Evolutionary conservation across 2,113 vertebrate species (phyloP).

Genomic region (Apeltes quadracus): DNA sequence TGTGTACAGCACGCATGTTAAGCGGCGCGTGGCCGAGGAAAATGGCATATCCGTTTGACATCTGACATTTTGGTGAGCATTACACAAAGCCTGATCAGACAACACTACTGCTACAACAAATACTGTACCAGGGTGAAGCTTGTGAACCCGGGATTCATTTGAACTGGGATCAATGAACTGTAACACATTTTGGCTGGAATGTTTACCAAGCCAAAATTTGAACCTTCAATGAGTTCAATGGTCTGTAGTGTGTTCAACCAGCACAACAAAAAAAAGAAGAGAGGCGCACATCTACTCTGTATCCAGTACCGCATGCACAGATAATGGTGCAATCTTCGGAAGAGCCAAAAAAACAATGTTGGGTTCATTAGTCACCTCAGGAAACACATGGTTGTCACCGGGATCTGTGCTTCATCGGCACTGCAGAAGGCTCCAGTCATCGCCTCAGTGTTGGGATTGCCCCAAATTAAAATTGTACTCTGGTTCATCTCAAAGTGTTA

Average conservation of each 20-base stretch:
- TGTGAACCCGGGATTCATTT: not conserved
- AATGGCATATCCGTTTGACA: not conserved
- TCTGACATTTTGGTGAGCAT: not conserved
- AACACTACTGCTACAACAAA: not conserved
- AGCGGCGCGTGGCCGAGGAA: not conserved
- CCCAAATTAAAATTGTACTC: not conserved
- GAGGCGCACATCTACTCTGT: not conserved
- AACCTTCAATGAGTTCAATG: slow-evolving; percentile 26
- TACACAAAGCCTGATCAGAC: not conserved
- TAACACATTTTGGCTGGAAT: not conserved
- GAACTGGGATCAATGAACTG: not conserved
- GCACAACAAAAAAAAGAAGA: not conserved
- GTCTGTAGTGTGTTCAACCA: slow-evolving; percentile 36
- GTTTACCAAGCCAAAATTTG: not conserved
- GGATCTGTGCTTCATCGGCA: not conserved
- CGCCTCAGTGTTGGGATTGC: not conserved
- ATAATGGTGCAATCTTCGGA: slow-evolving; percentile 12
- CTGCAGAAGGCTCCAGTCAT: not conserved
- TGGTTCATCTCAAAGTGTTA: not conserved
- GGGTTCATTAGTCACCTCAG: not conserved
- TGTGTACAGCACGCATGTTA: not conserved
- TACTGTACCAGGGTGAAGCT: not conserved
- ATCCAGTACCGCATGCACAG: not conserved
- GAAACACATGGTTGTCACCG: not conserved
- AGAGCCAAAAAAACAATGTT: not conserved